Evolutionary conservation across 2,888 invertebrate genomes (phyloP).

Genomic region (Pecten maximus): DNA sequence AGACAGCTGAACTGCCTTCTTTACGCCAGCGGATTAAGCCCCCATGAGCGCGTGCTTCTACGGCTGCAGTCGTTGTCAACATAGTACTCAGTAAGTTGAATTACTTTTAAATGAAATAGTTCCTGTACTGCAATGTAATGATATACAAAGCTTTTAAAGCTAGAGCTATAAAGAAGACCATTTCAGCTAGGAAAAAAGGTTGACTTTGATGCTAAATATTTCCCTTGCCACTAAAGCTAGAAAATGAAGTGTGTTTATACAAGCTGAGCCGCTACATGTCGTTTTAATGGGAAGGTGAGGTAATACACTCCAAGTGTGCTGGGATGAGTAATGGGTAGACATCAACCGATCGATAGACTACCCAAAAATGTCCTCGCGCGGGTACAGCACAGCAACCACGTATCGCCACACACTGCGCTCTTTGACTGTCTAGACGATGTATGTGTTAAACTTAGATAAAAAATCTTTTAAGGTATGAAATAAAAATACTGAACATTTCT

Average conservation of each 20-base stretch:
- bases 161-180: background rate
- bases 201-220: constrained; percentile 33
- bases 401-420: background rate
- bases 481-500: background rate
- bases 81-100: background rate
- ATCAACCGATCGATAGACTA: background rate
- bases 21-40: background rate
- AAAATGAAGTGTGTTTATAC: constrained; percentile 33
- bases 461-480: background rate
- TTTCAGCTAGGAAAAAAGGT: background rate
- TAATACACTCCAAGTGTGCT: background rate
- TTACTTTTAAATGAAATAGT: background rate
- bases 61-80: background rate
- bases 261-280: constrained; percentile 5
- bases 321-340: constrained; percentile 19
- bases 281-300: constrained; percentile 21
- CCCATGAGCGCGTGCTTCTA: background rate
- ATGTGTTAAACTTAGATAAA: background rate
- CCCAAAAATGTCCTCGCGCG: background rate
- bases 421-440: background rate
- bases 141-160: constrained; percentile 7
- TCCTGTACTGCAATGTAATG: background rate
- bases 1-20: constrained; percentile 16
- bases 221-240: constrained; percentile 8
- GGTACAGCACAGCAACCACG: constrained; percentile 12